Base-by-base conservation (phyloP, 2,113 vertebrate genomes). In the Thunnus thynnus region DNA sequence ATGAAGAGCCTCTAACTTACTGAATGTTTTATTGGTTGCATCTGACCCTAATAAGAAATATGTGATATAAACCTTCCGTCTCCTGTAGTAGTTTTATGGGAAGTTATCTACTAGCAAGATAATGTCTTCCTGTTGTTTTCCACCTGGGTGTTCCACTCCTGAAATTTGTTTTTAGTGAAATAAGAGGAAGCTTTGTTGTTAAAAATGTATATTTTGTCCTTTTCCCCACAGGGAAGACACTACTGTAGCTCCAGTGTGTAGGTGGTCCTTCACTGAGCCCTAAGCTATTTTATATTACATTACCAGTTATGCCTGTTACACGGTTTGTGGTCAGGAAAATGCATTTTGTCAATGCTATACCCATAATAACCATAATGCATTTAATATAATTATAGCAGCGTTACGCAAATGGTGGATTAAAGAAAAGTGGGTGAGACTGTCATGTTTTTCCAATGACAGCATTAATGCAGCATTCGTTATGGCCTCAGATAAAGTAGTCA, bases 181-280 rank as follows among this genome's bases (percentile, higher is more conserved):
- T 61, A 68, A 65, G 71, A 80, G 41, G 51, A 76, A 77, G 20
- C 30, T 41, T 17, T 51, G 51, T 60, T 82, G 55, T 82, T 76
- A 54, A 73, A 86, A 68, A 68, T 69, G 56, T 77, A 72, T 81
- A 58, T 86, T 88, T 83, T 67, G 64, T 71, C 72, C 61, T 88
- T 72, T 78, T 58, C 56, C 57, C 71, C 50, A 68, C 25, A 81
- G 85, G 44, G 55, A 74, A 60, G 80, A 82, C 74, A 27, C 32
- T 36, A 13, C 54, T 32, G 51, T 76, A 63, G 67, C 69, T 68
- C 14, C 30, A 27, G 68, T 46, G 50, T 58, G 78, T 89, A 86
- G 89, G 87, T 90, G 92, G 90, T 91, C 90, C 68, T 30, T 55
- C 11, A 3, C 56, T 56, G 32, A 86, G 41, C 76, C 56, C 13